phyloP scores from a whole-genome alignment of 2,888 invertebrate genomes.

The Hydropsyche betteni region DNA sequence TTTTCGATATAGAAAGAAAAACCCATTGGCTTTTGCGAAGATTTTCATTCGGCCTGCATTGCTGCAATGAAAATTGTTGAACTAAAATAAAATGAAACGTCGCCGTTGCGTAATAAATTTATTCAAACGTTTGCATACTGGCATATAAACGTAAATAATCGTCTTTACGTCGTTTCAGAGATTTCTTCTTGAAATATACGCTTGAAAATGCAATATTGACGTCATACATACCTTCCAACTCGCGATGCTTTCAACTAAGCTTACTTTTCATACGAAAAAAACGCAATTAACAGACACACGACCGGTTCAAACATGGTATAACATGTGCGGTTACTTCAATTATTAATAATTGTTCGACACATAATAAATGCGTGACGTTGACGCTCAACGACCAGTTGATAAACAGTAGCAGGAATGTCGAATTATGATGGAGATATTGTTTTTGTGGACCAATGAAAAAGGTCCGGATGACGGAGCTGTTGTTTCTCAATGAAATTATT shows the following conservation, averaged over 20 bases:
- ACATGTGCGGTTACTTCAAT: background rate
- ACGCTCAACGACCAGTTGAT: background rate
- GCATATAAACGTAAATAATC: conserved; percentile 20
- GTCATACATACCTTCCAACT: background rate
- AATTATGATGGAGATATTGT: too few relatives aligned
- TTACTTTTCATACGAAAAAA: background rate
- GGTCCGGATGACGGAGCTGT: background rate
- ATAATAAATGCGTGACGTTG: background rate
- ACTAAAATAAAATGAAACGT: too few relatives aligned
- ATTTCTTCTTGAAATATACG: conserved; percentile 9
- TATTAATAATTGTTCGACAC: conserved; percentile 16
- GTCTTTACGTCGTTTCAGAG: conserved; percentile 22
- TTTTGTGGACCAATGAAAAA: too few relatives aligned
- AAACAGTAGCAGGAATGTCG: background rate
- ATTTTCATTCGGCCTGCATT: too few relatives aligned
- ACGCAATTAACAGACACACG: too few relatives aligned
- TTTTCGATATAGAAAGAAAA: too few relatives aligned
- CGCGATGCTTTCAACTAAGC: background rate
- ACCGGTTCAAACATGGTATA: too few relatives aligned
- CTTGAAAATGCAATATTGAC: conserved; percentile 20
- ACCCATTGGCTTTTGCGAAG: too few relatives aligned
- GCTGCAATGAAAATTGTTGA: too few relatives aligned
- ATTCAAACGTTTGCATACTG: too few relatives aligned
- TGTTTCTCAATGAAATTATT: conserved; percentile 1
- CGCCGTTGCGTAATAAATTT: too few relatives aligned